phyloP scores from a whole-genome alignment of 2,888 invertebrate genomes.

The Ectropis crepuscularia region DNA sequence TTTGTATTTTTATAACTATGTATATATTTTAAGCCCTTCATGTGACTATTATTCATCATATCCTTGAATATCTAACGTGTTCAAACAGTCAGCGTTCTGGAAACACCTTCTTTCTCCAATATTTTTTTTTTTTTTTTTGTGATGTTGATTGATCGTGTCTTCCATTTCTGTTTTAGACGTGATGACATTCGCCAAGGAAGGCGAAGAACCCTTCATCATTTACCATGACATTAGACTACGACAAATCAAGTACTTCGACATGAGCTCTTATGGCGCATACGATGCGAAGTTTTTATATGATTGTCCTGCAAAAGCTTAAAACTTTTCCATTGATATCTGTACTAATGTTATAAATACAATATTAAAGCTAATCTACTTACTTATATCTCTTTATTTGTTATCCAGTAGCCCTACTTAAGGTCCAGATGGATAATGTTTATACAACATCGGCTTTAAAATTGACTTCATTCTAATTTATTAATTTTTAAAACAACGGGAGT shows the following conservation, averaged over 20 bases:
- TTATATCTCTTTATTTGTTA: neutral
- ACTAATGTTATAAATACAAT: neutral
- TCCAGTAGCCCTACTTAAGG: neutral
- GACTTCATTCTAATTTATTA: no score
- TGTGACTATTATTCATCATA: no score
- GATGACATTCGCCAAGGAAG: neutral
- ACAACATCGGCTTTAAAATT: no score
- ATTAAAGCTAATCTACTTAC: neutral
- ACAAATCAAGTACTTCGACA: neutral
- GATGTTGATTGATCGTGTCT: no score
- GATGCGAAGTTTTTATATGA: constrained; percentile 1
- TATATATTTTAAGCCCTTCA: no score
- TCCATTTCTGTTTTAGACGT: neutral
- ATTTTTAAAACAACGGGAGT: no score
- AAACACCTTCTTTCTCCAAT: no score
- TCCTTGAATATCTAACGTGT: no score
- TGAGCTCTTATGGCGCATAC: neutral
- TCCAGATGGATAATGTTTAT: no score
- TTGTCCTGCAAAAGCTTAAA: neutral
- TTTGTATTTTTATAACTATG: no score
- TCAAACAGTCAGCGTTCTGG: no score
- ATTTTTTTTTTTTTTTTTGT: no score
- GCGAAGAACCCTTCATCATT: neutral
- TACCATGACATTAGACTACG: neutral
- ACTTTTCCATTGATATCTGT: constrained; percentile 15